phyloP scores from a whole-genome alignment of 1,140 invertebrate species.

The Polypedilum vanderplanki region DNA sequence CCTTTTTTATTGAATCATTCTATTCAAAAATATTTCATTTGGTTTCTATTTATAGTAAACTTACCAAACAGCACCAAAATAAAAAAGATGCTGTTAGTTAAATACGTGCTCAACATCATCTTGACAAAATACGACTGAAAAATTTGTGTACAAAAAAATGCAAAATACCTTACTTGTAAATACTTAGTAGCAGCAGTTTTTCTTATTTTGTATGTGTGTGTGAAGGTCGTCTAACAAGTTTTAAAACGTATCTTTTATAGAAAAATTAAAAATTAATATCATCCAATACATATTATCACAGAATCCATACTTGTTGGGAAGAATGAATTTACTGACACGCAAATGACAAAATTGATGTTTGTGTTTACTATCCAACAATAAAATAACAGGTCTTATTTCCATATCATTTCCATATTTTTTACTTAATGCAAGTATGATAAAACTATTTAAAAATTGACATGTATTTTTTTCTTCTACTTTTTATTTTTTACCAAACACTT shows the following conservation, averaged over 20 bases:
- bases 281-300: not conserved
- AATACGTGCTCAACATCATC: not conserved
- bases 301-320: not conserved
- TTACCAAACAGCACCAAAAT: not conserved
- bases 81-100: not conserved
- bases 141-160: not conserved
- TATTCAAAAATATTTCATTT: not conserved
- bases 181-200: not conserved
- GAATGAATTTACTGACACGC: not conserved
- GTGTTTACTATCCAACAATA: not conserved
- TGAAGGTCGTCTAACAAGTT: slow-evolving; percentile 16
- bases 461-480: no score
- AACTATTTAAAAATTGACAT: no score
- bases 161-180: not conserved
- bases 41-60: not conserved
- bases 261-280: not conserved
- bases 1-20: not conserved
- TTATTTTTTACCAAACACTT: no score
- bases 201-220: not conserved
- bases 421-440: no score
- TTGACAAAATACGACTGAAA: slow-evolving; percentile 8
- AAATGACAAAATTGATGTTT: not conserved
- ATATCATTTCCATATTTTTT: not conserved
- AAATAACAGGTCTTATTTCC: not conserved
- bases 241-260: not conserved